Base-by-base conservation (phyloP, 2,797 vertebrate species). In the Melanotaenia parkinsoni region DNA sequence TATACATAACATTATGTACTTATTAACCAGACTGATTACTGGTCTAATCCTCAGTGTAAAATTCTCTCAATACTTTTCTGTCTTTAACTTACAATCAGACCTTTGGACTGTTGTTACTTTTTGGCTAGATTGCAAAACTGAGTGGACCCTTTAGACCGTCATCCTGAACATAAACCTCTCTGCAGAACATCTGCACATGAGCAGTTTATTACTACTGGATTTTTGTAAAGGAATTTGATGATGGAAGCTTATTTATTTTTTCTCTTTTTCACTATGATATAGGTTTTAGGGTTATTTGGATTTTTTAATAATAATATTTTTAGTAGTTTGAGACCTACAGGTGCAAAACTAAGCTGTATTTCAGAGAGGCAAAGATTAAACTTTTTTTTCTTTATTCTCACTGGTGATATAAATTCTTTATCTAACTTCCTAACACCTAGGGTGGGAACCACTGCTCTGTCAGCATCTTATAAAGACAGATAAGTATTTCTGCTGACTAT, bases 1-100 rank as follows among this genome's bases (percentile, higher is more conserved):
- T 61, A 53, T n/a, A 40, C 53, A 26, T 37, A 51, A 47, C 45
- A 56, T 47, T n/a, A 16, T 74, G 54, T 79, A 80, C 57, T 81
- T 56, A 71, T 76, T 76, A 82, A 80, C 72, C 64, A 30, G 24
- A 26, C 58, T 58, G 66, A 68, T 79, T 43, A 56, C 33, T 71
- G 28, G 37, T 77, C 63, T 69, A 32, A 67, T 60, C 40, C 56
- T 22, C 24, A 6, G 28, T 18, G 40, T 75, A 53, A 74, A 68
- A 72, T 61, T 72, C 76, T 69, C 74, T 72, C 70, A 72, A 50
- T 72, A 43, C 63, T 47, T 66, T 72, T 37, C 58, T 32, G 24
- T 67, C 59, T 70, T 59, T 66, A 32, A 70, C 47, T 70, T 63
- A 35, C 22, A 74, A 68, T 56, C 33, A 18, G 51, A 78, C 74